Conservation (phyloP, 2,888 invertebrate species). For the Tigriopus californicus region DNA sequence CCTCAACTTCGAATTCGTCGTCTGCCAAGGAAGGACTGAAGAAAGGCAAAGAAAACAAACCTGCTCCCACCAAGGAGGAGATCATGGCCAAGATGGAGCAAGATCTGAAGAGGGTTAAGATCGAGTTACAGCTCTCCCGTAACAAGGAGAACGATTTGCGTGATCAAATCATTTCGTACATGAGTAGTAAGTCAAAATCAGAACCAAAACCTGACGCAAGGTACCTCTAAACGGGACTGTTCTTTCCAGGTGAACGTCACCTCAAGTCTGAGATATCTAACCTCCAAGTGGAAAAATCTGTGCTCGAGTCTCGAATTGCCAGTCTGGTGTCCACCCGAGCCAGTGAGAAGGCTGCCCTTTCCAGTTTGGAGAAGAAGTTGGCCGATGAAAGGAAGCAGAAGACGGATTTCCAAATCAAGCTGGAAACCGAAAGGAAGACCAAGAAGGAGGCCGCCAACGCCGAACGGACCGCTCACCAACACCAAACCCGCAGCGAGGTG, state of each 20-base stretch:
- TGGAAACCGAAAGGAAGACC: conserved; percentile 50
- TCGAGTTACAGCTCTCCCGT: conserved; percentile 51
- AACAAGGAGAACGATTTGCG: conserved; percentile 50
- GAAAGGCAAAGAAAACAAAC: neutral
- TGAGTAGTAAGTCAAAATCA: conserved; percentile 14
- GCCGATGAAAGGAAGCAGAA: conserved; percentile 61
- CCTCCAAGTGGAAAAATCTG: conserved; percentile 54
- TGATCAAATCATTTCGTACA: conserved; percentile 37
- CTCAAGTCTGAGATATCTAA: conserved; percentile 49
- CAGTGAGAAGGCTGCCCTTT: conserved; percentile 43
- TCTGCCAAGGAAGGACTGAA: neutral
- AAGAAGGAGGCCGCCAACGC: conserved; percentile 40
- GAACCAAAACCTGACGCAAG: too few species aligned
- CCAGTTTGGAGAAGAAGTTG: conserved; percentile 54
- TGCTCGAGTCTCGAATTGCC: conserved; percentile 6
- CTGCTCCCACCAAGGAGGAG: conserved; percentile 5
- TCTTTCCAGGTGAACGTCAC: conserved; percentile 40
- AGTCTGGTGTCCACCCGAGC: conserved; percentile 18
- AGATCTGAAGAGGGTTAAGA: conserved; percentile 48
- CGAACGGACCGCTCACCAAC: conserved; percentile 24
- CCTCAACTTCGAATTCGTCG: neutral
- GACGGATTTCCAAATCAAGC: conserved; percentile 51
- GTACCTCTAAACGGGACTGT: too few species aligned
- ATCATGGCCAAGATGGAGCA: conserved; percentile 41
- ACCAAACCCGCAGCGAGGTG: neutral